Base-by-base conservation (phyloP, 2,888 invertebrate species). In the Drosophila acutilabella region DNA sequence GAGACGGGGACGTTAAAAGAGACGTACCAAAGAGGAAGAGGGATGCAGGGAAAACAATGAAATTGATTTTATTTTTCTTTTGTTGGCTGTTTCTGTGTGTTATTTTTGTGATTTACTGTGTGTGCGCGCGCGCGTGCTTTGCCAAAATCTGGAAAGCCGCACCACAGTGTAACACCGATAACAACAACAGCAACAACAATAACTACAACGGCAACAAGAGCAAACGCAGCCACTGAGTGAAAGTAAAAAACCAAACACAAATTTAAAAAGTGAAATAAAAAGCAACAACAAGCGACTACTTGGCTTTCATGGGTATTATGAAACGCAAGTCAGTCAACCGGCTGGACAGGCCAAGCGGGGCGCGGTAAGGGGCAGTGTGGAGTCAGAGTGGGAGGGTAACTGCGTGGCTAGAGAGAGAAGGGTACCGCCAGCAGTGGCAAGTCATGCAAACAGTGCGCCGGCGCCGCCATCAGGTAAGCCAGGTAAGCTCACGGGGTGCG, bases 281-380 rank as follows among this genome's bases (percentile, higher is more conserved):
- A 56, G 36, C 76, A 71, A 64, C 57, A 75, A 79, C 47, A 64
- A 48, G 20, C 70, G 57, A 56, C 70, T 65, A 70, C 82, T 88
- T 71, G 75, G 86, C 89, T 88, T 83, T 88, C 89, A 68, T 81
- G 84, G 87, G 57, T 88, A 87, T 83, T 83, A 83, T 87, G 83
- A 83, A 83, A 83, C 87, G 84, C 72, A 74, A 88, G 79, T 81
- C 79, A 84, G 67, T 86, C 84, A 83, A 83, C 67, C 87, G 64
- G 47, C 71, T 60, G 73, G 57, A 60, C 64, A 48, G 56, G 60
- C 48, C 45, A 30, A 20, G 33, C 16, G 40, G 13, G 40, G 40
- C 11, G 4, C 11, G 23, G 47, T 51, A 14, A 26, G 64, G 41
- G 13, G 41, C 40, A 7, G 57, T 20, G 11, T 23, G 2, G 10